Conservation (phyloP, 2,888 invertebrate species). For the Lasioglossum pauxillum region DNA sequence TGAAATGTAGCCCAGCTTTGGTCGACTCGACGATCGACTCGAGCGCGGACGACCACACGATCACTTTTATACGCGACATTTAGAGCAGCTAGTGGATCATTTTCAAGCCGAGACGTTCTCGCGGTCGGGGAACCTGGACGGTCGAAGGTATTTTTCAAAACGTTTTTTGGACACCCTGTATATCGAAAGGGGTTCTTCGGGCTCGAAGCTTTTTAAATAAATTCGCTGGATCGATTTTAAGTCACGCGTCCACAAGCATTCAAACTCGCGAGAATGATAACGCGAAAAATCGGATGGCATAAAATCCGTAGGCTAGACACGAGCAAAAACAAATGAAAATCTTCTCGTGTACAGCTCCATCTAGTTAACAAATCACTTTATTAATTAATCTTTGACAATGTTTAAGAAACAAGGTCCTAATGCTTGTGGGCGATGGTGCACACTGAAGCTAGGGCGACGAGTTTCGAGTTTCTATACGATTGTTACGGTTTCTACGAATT, state of each 20-base stretch:
- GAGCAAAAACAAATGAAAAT: neutral
- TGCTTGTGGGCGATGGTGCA: neutral
- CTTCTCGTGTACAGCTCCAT: neutral
- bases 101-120: constrained; percentile 1
- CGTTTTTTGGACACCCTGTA: neutral
- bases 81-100: constrained; percentile 50
- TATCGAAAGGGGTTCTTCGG: constrained; percentile 2
- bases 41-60: constrained; percentile 56
- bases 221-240: constrained; percentile 2
- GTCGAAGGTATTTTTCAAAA: constrained; percentile 34
- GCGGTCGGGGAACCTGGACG: neutral
- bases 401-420: neutral
- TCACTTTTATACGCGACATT: constrained; percentile 54
- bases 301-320: neutral
- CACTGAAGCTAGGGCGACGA: neutral
- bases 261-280: neutral
- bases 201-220: neutral
- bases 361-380: neutral
- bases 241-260: neutral
- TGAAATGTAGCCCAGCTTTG: neutral
- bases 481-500: constrained; percentile 52
- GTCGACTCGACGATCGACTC: constrained; percentile 60
- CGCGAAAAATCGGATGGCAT: neutral
- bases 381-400: neutral
- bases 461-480: constrained; percentile 50